These are phyloP conservation scores for Cheilosia scutellata DNA, from an alignment of 2,888 invertebrate genomes.

Conservation along the genomic window DNA sequence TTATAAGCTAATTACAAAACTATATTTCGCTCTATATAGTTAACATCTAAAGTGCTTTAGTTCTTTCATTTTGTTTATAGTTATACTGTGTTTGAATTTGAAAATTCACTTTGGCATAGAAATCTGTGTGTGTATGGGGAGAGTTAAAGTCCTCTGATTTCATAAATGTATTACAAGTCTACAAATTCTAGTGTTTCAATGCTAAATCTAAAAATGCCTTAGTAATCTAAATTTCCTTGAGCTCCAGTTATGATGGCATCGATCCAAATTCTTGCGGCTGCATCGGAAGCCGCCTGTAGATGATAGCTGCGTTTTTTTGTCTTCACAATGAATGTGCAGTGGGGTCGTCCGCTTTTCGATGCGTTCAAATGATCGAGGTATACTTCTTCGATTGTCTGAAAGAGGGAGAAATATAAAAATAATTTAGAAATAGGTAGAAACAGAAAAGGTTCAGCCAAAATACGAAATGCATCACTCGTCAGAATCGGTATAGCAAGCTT, in stretches of 20 bases:
- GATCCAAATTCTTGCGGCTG: slow-evolving; percentile 98
- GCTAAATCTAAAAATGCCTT: slow-evolving; percentile 62
- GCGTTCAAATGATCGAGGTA: slow-evolving; percentile 97
- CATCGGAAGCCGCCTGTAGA: slow-evolving; percentile 96
- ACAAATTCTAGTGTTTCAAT: slow-evolving; percentile 20
- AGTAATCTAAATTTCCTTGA: slow-evolving; percentile 84
- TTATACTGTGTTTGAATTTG: slow-evolving; percentile 69
- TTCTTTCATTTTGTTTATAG: slow-evolving; percentile 28
- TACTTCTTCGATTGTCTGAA: slow-evolving; percentile 97
- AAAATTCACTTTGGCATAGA: slow-evolving; percentile 75
- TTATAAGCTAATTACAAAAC: slow-evolving; percentile 68
- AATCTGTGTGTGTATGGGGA: slow-evolving; percentile 51
- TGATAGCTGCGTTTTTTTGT: slow-evolving; percentile 95
- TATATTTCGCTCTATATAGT: slow-evolving; percentile 59
- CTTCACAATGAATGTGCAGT: slow-evolving; percentile 97
- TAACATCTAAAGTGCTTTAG: slow-evolving; percentile 52
- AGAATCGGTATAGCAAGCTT: too few relatives aligned
- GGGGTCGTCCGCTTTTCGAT: slow-evolving; percentile 95
- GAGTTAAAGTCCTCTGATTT: slow-evolving; percentile 43
- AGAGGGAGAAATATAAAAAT: slow-evolving; percentile 47
- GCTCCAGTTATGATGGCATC: slow-evolving; percentile 87
- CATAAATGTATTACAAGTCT: slow-evolving; percentile 47
- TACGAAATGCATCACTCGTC: too few relatives aligned
- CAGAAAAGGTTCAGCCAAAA: too few relatives aligned
- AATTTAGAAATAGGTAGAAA: too few relatives aligned